Evolutionary conservation across 2,113 vertebrate genomes (phyloP).

Genomic region (Dasyornis broadbenti): DNA sequence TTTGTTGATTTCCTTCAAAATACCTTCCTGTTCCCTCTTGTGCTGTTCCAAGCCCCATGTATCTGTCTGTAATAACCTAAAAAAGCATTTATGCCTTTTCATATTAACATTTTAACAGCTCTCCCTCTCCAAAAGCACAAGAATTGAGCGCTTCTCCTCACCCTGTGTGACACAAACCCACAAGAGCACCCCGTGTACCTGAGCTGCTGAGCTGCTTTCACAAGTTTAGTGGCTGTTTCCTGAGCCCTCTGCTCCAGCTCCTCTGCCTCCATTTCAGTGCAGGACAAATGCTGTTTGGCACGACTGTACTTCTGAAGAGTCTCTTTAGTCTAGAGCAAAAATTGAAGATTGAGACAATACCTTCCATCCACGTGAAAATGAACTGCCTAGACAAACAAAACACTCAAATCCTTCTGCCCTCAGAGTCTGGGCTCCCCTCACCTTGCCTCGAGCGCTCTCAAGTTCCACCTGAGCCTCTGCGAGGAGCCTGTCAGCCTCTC

Average conservation of each 20-base stretch:
- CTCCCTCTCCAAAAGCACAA: not conserved
- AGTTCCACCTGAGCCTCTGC: conserved; percentile 80
- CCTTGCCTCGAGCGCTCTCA: conserved; percentile 71
- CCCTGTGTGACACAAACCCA: not conserved
- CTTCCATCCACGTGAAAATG: not conserved
- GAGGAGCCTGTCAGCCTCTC: conserved; percentile 81
- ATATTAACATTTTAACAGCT: not conserved
- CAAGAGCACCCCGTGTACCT: conserved; percentile 61
- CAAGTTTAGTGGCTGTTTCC: conserved; percentile 72
- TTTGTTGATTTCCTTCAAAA: conserved; percentile 74
- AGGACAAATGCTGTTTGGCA: conserved; percentile 64
- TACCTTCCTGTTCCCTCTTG: conserved; percentile 72
- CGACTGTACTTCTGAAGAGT: conserved; percentile 64
- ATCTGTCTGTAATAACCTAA: conserved; percentile 74
- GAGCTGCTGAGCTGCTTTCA: conserved; percentile 76
- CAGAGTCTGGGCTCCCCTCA: not conserved
- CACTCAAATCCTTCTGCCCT: not conserved
- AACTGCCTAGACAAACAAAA: not conserved
- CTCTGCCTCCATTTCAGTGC: conserved; percentile 71
- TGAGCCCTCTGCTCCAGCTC: conserved; percentile 76
- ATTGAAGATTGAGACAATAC: not conserved
- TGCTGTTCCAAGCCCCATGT: conserved; percentile 64
- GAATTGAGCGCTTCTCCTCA: not conserved
- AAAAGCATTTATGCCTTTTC: not conserved
- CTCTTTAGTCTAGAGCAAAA: conserved; percentile 72